phyloP scores from a whole-genome alignment of 2,888 invertebrate genomes.

The Halictus ligatus region DNA sequence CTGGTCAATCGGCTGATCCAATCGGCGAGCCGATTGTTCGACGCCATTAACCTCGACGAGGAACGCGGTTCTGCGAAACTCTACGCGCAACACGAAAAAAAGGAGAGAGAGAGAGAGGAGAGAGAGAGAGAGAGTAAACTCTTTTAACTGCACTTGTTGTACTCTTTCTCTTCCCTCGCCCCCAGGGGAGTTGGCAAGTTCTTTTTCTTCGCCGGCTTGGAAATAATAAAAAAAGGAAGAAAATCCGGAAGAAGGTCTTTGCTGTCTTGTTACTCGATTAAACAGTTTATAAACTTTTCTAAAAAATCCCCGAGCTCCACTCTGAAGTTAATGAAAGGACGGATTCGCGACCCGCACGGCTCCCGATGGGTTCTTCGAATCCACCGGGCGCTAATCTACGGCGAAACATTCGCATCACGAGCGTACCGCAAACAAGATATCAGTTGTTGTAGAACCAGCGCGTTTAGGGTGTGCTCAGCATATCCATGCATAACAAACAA shows the following conservation, averaged over 20 bases:
- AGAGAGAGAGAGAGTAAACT: neutral
- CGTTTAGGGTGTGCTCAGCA: conserved; percentile 7
- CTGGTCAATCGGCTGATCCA: conserved; percentile 39
- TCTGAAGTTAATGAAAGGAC: neutral
- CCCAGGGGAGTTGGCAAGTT: neutral
- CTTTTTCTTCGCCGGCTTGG: neutral
- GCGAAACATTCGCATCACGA: conserved; percentile 4
- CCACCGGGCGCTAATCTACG: neutral
- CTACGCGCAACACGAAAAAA: neutral
- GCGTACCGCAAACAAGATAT: neutral
- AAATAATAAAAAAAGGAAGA: neutral
- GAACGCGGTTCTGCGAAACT: neutral
- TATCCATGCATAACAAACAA: conserved; percentile 7
- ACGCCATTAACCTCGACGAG: neutral
- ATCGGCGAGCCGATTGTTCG: conserved; percentile 1
- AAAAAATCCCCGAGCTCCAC: neutral
- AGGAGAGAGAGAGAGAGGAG: neutral
- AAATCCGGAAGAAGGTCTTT: neutral
- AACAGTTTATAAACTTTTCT: neutral
- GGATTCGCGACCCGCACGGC: neutral
- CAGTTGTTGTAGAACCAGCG: neutral
- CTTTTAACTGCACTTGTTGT: neutral
- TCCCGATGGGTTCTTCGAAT: neutral
- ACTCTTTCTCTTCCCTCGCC: neutral
- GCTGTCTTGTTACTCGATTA: neutral